A percentile compares a stretch with the other conserved stretches of the same genome.
Evolutionary conservation across 2,888 invertebrate species (phyloP).

Genomic region (Heliconius charithonia): DNA sequence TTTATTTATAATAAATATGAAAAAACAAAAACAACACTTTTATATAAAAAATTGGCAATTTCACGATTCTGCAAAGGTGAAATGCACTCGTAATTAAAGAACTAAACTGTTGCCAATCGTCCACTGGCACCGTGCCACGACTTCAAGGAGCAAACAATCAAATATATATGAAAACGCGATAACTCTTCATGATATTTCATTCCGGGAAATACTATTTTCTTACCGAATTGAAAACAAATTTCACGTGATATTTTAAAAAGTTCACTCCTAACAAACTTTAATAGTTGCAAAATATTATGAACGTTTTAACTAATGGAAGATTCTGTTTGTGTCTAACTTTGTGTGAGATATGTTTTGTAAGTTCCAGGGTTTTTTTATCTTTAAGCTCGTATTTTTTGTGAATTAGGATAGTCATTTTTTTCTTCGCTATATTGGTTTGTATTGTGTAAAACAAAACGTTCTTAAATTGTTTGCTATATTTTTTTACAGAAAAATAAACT

Average conservation of each 20-base stretch:
- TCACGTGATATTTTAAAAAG: conserved; percentile 12
- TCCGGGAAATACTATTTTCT: conserved; percentile 17
- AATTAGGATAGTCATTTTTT: no score
- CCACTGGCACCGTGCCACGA: conserved; percentile 50
- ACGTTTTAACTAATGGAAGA: background rate
- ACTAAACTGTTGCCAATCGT: conserved; percentile 50
- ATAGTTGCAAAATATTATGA: conserved; percentile 18
- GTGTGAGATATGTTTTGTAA: background rate
- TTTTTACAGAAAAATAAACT: no score
- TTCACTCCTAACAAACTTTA: background rate
- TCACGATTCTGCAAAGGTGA: conserved; percentile 48
- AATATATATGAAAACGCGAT: conserved; percentile 37
- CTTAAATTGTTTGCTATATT: no score
- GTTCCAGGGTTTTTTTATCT: background rate
- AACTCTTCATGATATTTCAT: conserved; percentile 29
- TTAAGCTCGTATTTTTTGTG: no score
- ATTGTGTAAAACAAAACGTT: no score
- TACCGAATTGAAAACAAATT: conserved; percentile 22
- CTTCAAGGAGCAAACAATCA: conserved; percentile 51
- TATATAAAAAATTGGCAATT: conserved; percentile 44
- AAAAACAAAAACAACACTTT: no score
- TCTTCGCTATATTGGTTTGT: no score
- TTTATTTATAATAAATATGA: no score
- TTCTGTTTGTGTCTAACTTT: background rate
- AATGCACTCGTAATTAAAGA: conserved; percentile 51